These are phyloP conservation scores for Empidonax alnorum DNA, from an alignment of 2,113 vertebrate genomes.

Conservation along the genomic window DNA sequence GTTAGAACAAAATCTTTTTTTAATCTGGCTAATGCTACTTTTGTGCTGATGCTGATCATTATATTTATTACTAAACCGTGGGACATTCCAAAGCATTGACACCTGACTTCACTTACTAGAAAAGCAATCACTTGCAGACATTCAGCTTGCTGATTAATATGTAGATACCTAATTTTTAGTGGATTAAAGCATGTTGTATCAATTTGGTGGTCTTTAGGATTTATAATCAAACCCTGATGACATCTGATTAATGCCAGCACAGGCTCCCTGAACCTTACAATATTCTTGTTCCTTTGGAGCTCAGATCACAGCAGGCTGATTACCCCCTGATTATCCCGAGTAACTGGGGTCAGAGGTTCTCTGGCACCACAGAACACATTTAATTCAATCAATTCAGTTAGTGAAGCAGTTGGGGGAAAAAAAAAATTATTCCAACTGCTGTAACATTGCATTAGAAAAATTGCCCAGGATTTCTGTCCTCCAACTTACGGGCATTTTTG, in stretches of 20 bases:
- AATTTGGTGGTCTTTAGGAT: constrained; percentile 25
- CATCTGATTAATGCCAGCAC: constrained; percentile 48
- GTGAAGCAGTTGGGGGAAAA: not conserved
- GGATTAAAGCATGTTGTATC: not conserved
- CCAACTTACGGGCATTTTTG: constrained; percentile 25
- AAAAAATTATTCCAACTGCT: not conserved
- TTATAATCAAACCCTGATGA: constrained; percentile 39
- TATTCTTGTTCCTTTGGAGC: constrained; percentile 16
- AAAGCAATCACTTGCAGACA: not conserved
- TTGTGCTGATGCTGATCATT: constrained; percentile 21
- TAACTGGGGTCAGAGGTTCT: constrained; percentile 59
- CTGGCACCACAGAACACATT: constrained; percentile 55
- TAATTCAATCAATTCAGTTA: constrained; percentile 73
- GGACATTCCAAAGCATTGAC: not conserved
- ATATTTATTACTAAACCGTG: not conserved
- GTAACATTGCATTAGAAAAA: constrained; percentile 33
- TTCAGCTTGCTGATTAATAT: not conserved
- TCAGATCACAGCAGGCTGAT: constrained; percentile 54
- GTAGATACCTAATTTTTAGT: constrained; percentile 7
- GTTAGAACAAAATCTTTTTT: constrained; percentile 53
- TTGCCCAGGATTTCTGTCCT: constrained; percentile 31
- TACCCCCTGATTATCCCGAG: constrained; percentile 64
- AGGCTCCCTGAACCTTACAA: constrained; percentile 44
- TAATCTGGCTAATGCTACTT: constrained; percentile 23
- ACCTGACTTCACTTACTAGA: constrained; percentile 5